Evolutionary conservation across 1,140 invertebrate species (phyloP).

Genomic region (Leptoteleia sp.): DNA sequence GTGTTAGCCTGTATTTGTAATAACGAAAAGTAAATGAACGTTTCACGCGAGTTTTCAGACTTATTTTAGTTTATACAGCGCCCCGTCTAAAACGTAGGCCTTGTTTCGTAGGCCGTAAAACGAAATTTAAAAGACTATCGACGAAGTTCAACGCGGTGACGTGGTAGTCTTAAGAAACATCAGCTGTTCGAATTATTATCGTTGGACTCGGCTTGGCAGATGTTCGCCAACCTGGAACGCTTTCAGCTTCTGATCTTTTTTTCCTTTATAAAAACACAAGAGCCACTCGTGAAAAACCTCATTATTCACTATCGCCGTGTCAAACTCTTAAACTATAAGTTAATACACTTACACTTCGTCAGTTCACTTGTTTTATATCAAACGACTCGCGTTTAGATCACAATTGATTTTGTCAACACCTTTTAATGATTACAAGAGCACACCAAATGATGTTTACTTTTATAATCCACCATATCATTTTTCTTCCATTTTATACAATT

Average conservation of each 20-base stretch:
- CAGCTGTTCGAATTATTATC: conserved; percentile 82
- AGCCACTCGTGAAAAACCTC: conserved; percentile 60
- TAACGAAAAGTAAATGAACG: conserved; percentile 44
- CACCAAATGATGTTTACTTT: neutral
- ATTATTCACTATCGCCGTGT: conserved; percentile 59
- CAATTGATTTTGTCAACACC: conserved; percentile 39
- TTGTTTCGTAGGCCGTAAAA: conserved; percentile 59
- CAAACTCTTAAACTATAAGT: conserved; percentile 43
- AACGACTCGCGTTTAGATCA: conserved; percentile 14
- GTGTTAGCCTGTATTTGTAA: conserved; percentile 33
- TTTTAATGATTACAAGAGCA: conserved; percentile 19
- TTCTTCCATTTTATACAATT: too few relatives aligned
- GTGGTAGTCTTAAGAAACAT: conserved; percentile 75
- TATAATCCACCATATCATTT: too few relatives aligned
- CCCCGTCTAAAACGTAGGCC: conserved; percentile 45
- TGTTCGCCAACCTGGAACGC: conserved; percentile 75
- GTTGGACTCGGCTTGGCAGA: conserved; percentile 77
- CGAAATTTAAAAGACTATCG: conserved; percentile 67
- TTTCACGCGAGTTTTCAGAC: conserved; percentile 19
- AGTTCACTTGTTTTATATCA: conserved; percentile 48
- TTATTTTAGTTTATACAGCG: conserved; percentile 51
- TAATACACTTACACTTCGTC: conserved; percentile 41
- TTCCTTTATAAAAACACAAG: conserved; percentile 59
- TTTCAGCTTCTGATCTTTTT: conserved; percentile 69
- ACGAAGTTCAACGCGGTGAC: conserved; percentile 66